Evolutionary conservation across 2,888 invertebrate species (phyloP).

Genomic region (Cephonodes hylas): DNA sequence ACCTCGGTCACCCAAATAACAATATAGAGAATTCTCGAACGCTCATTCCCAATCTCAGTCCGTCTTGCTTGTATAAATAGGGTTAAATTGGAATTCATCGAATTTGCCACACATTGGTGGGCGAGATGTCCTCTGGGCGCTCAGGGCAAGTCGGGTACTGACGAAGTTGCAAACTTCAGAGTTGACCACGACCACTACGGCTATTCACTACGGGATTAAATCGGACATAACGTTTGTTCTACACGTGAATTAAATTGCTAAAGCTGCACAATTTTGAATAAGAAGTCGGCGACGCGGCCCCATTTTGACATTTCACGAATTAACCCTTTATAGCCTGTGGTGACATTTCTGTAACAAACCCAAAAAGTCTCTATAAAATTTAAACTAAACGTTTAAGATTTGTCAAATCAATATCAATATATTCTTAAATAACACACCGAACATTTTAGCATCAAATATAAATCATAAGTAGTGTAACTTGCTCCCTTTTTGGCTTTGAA

Average conservation of each 20-base stretch:
- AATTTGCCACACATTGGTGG: slow-evolving; percentile 57
- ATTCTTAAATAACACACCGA: no score
- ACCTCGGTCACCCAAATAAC: not conserved
- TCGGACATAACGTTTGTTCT: slow-evolving; percentile 55
- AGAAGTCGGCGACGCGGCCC: not conserved
- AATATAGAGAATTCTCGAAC: not conserved
- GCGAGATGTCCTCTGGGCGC: slow-evolving; percentile 51
- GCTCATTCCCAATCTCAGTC: not conserved
- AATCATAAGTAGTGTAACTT: no score
- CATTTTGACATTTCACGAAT: not conserved
- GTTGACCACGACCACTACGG: slow-evolving; percentile 56
- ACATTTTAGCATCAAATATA: no score
- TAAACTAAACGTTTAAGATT: no score
- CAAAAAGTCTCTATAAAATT: no score
- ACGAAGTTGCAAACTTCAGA: slow-evolving; percentile 69
- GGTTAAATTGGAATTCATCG: slow-evolving; percentile 58
- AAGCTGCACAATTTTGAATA: slow-evolving; percentile 18
- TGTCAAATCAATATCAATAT: no score
- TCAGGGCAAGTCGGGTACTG: slow-evolving; percentile 29
- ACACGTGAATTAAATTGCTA: slow-evolving; percentile 52
- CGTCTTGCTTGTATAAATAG: slow-evolving; percentile 55
- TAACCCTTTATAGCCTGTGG: no score
- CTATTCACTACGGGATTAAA: slow-evolving; percentile 63
- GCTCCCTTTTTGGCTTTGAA: no score
- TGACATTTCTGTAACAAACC: no score